Base-by-base conservation (phyloP, 2,888 invertebrate genomes). In the Erebia palarica region DNA sequence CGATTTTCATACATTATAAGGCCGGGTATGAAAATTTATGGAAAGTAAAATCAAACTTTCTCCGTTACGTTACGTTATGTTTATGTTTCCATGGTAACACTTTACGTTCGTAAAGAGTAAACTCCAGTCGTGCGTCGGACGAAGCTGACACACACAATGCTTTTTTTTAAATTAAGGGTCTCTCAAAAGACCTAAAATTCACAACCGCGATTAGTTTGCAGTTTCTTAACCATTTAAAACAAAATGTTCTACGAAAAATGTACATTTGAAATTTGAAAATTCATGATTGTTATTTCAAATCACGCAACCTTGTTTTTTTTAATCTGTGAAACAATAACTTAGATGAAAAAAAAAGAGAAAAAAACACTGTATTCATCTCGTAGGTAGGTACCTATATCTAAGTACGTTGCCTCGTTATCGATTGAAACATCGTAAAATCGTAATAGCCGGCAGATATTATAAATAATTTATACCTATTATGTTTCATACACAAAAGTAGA, bases 401-500 rank as follows among this genome's bases (percentile, higher is more conserved):
- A 13, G 57, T 57, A 57, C 16, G 42, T 61, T 61, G 53, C 47
- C 58, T 65, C 36, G 58, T 65, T 69, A 69, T 69, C 69, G 65
- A 65, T 58, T 65, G 65, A 59, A 69, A 69, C 58, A 65, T 69
- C 64, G 68, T 68, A 42, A 61, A 68, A 51, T 60, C 51, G 60
- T 68, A 68, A 68, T 58, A 47, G 66, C 58, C 65, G 58, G 58
- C 65, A 67, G 67, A 70, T 67, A 71, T 67, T 57, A 68, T 51
- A 64, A 71, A 68, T 71, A 67, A 68, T 58, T 68, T 64, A 68
- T 57, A n/a, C n/a, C n/a, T n/a, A 68, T 57, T 57, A 68, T 57
- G 63, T 71, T 47, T 71, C 72, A 44, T 70, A 71, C 68, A 69
- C 67, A 70, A 69, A 75, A 73, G 72, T 81, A 80, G 82, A 84